Percentiles rank a stretch among this genome's conserved stretches.
These are phyloP conservation scores for Drosophila helvetica DNA, from an alignment of 2,888 invertebrate species.

Conservation along the genomic window DNA sequence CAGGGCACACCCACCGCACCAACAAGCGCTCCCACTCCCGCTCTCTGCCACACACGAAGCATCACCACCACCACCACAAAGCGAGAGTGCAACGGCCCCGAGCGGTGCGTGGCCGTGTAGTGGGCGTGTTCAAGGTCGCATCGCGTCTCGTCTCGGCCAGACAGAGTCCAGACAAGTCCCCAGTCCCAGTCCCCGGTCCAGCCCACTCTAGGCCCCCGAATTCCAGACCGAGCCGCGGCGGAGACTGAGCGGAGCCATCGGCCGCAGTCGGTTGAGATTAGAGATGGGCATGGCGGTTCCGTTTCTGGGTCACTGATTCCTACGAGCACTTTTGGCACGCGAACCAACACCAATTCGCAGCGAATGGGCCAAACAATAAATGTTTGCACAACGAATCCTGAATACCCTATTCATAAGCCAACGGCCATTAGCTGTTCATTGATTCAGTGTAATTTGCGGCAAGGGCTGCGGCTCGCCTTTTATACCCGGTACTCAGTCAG, in stretches of 20 bases:
- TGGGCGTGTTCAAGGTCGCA: slow-evolving; percentile 31
- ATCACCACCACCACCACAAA: not conserved
- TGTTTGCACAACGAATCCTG: too few species aligned
- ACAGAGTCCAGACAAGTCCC: slow-evolving; percentile 34
- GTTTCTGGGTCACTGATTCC: not conserved
- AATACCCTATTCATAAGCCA: too few species aligned
- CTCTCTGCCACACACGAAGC: too few species aligned
- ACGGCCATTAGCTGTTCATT: too few species aligned
- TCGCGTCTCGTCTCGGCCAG: slow-evolving; percentile 29
- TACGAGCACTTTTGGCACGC: not conserved
- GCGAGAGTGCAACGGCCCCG: slow-evolving; percentile 23
- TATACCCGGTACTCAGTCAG: too few species aligned
- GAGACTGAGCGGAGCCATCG: not conserved
- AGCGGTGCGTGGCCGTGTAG: not conserved
- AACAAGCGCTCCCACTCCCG: not conserved
- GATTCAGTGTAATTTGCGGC: too few species aligned
- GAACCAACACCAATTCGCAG: not conserved
- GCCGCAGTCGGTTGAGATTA: not conserved
- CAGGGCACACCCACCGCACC: not conserved
- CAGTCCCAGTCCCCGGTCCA: not conserved
- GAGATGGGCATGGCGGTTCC: not conserved
- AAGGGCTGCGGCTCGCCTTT: too few species aligned
- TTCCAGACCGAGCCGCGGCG: not conserved
- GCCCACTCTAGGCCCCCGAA: slow-evolving; percentile 18
- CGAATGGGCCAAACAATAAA: too few species aligned